Conservation (phyloP, 2,888 invertebrate genomes). For the Drosophila pseudotakahashii region DNA sequence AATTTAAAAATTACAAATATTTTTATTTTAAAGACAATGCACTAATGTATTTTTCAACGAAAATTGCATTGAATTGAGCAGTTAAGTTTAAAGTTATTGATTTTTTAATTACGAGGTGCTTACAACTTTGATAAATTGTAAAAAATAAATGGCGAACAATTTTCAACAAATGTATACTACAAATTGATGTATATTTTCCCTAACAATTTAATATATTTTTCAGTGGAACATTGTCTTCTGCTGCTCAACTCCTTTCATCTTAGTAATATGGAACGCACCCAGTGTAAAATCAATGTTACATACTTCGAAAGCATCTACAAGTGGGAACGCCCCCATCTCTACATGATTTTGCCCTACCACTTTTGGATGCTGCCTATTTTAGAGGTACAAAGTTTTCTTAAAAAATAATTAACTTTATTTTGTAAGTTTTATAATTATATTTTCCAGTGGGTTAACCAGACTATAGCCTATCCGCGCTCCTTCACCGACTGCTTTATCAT, state of each 20-base stretch:
- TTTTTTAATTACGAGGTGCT: too few species aligned
- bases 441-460: conserved; percentile 79
- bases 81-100: too few species aligned
- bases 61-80: too few species aligned
- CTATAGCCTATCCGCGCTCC: conserved; percentile 89
- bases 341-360: conserved; percentile 68
- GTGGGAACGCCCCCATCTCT: conserved; percentile 78
- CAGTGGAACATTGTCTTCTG: conserved; percentile 80
- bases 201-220: neutral
- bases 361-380: conserved; percentile 75
- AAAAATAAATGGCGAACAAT: too few species aligned
- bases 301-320: conserved; percentile 75
- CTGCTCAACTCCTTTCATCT: conserved; percentile 70
- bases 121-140: too few species aligned
- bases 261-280: conserved; percentile 71
- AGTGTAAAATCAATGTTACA: conserved; percentile 77
- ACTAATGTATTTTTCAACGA: too few species aligned
- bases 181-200: too few species aligned
- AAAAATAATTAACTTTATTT: neutral
- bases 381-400: conserved; percentile 61
- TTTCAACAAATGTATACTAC: too few species aligned
- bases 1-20: too few species aligned
- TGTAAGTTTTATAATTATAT: neutral
- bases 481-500: conserved; percentile 90
- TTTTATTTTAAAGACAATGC: too few species aligned